Conservation (phyloP, 2,888 invertebrate species). For the Stenichneumon culpator region DNA sequence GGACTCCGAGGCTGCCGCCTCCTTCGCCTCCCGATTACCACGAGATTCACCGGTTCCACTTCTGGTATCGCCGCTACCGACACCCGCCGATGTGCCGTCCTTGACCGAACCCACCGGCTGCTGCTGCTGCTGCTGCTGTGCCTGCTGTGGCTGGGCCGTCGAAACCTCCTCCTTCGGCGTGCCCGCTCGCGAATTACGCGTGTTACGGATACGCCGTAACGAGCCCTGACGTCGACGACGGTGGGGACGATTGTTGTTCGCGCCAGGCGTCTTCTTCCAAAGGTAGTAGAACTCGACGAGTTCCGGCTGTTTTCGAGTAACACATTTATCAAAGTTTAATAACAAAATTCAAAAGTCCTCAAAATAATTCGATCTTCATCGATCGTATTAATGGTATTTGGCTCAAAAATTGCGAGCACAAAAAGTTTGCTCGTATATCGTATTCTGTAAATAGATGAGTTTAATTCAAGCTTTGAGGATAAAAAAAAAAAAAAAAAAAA, state of each 20-base stretch:
- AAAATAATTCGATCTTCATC: too few species aligned
- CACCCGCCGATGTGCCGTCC: constrained; percentile 39
- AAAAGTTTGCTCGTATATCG: too few species aligned
- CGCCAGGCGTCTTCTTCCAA: constrained; percentile 99
- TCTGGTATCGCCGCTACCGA: constrained; percentile 53
- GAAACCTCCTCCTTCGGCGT: constrained; percentile 89
- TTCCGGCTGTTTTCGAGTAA: constrained; percentile 89
- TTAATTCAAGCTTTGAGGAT: neutral
- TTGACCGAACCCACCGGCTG: constrained; percentile 46
- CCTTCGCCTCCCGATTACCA: constrained; percentile 67
- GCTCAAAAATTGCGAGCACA: too few species aligned
- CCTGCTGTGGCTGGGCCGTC: constrained; percentile 69
- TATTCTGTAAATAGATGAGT: neutral
- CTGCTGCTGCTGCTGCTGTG: constrained; percentile 74
- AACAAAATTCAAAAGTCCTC: too few species aligned
- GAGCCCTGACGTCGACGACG: constrained; percentile 95
- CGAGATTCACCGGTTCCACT: constrained; percentile 52
- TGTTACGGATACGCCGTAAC: constrained; percentile 94
- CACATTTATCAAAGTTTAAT: neutral
- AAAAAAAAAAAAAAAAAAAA: too few species aligned
- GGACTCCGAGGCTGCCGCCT: constrained; percentile 82
- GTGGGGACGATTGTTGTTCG: constrained; percentile 98
- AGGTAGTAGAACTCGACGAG: constrained; percentile 99
- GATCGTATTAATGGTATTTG: too few species aligned
- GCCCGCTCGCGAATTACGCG: constrained; percentile 94